These are phyloP conservation scores for Calypte anna DNA, from an alignment of 2,113 vertebrate genomes.

Conservation along the genomic window DNA sequence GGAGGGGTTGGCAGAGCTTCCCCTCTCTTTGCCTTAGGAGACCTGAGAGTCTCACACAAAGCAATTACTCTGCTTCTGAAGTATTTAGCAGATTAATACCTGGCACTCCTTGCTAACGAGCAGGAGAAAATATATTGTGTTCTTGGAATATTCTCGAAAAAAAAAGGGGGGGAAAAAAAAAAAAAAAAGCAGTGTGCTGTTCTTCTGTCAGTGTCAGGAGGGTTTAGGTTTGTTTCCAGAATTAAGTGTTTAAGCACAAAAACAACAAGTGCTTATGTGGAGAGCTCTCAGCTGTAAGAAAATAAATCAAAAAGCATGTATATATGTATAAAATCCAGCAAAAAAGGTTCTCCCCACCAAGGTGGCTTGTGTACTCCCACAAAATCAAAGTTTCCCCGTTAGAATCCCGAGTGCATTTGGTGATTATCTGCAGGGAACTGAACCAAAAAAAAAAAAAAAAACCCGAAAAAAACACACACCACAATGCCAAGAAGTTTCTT, in stretches of 20 bases:
- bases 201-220: neutral
- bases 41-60: neutral
- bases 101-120: conserved; percentile 47
- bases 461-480: too few species aligned
- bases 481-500: neutral
- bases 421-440: neutral
- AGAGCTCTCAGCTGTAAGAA: neutral
- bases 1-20: neutral
- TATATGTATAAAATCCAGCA: neutral
- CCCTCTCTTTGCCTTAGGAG: neutral
- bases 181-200: neutral
- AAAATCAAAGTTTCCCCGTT: neutral
- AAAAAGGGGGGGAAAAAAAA: neutral
- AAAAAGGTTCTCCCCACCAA: neutral
- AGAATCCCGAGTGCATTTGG: neutral
- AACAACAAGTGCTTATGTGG: neutral
- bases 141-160: conserved; percentile 36
- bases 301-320: neutral
- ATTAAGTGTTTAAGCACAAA: neutral
- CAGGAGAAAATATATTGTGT: neutral
- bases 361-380: neutral
- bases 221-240: neutral
- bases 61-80: conserved; percentile 26
- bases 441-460: neutral
- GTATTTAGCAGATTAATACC: conserved; percentile 57